Evolutionary conservation across 1,140 invertebrate species (phyloP).

Genomic region (Leguminivora glycinivorella): DNA sequence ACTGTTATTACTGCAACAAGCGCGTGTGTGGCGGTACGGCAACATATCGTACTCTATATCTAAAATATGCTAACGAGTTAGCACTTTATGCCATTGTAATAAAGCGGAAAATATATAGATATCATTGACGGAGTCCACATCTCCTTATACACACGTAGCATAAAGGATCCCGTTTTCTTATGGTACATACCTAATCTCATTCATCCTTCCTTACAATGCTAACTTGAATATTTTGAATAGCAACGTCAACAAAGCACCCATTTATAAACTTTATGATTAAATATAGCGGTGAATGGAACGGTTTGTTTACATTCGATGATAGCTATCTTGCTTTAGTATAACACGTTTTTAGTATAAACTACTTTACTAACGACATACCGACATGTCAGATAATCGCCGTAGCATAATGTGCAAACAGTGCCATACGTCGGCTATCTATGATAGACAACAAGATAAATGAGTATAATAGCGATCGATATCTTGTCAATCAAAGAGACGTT

Average conservation of each 20-base stretch:
- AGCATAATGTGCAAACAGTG: conserved; percentile 37
- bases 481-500: conserved; percentile 43
- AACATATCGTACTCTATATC: background rate
- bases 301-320: conserved; percentile 10
- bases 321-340: background rate
- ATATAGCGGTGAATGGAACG: background rate
- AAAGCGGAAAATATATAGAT: background rate
- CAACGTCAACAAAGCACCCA: background rate
- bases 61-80: background rate
- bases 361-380: conserved; percentile 4
- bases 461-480: conserved; percentile 40
- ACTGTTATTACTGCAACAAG: conserved; percentile 45
- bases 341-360: conserved; percentile 8
- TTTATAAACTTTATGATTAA: background rate
- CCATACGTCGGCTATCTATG: conserved; percentile 35
- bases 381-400: background rate
- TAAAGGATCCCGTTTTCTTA: background rate
- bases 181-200: background rate
- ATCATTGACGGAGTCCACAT: background rate
- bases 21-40: conserved; percentile 36
- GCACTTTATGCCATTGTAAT: background rate
- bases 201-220: background rate
- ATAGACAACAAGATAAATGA: conserved; percentile 46
- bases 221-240: background rate
- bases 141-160: background rate